phyloP scores from a whole-genome alignment of 2,113 vertebrate genomes.

The Pachyramphus minor region DNA sequence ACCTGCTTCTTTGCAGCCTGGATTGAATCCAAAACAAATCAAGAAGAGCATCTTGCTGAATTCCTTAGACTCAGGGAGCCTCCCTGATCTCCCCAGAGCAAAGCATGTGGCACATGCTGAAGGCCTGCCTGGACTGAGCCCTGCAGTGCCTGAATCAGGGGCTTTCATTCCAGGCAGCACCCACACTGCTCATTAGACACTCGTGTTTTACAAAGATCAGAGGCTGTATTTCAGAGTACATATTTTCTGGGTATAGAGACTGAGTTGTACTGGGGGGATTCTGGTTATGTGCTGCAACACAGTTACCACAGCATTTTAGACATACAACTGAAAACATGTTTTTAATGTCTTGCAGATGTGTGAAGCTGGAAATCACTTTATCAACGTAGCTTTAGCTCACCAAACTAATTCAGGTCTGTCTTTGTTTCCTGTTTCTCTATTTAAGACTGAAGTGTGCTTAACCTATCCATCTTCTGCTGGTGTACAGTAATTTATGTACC shows the following conservation, averaged over 20 bases:
- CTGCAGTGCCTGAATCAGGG: accelerated
- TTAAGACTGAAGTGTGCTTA: neutral
- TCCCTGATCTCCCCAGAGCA: neutral
- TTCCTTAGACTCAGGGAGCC: neutral
- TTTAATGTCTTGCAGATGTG: slow-evolving; percentile 75
- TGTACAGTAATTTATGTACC: neutral
- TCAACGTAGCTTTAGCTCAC: slow-evolving; percentile 74
- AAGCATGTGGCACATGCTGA: accelerated
- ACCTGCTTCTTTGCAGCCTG: neutral
- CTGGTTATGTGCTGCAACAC: neutral
- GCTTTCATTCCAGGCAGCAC: neutral
- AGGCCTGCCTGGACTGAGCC: neutral
- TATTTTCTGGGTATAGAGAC: neutral
- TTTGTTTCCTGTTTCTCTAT: neutral
- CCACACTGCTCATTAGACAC: neutral
- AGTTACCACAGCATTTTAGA: neutral
- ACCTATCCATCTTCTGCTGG: neutral
- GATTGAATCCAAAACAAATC: neutral
- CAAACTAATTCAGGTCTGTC: slow-evolving; percentile 74
- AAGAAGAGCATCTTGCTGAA: neutral
- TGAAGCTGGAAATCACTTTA: slow-evolving; percentile 82
- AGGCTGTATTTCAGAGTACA: accelerated
- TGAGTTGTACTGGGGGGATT: neutral
- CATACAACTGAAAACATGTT: neutral
- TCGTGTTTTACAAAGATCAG: neutral